These are phyloP conservation scores for Nerophis ophidion DNA, from an alignment of 2,113 vertebrate genomes.

Conservation along the genomic window DNA sequence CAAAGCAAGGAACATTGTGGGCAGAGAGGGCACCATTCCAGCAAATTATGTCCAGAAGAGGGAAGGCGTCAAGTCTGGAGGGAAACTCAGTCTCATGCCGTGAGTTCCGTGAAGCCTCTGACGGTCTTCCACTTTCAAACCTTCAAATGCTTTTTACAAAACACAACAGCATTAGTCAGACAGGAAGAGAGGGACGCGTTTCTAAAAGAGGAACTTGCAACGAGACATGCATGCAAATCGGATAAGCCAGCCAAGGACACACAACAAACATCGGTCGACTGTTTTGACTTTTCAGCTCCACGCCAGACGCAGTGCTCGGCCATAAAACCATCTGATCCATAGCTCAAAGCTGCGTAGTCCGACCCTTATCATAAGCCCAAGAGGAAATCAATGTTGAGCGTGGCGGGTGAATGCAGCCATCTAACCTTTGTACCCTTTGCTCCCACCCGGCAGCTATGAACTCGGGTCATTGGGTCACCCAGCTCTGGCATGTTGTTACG, in stretches of 20 bases:
- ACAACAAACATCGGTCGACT: neutral
- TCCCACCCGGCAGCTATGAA: neutral
- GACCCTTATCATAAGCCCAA: too few species aligned
- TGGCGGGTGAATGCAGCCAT: too few species aligned
- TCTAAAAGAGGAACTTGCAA: constrained; percentile 36
- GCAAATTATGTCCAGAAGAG: constrained; percentile 98
- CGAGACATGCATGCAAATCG: constrained; percentile 43
- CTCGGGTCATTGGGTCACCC: constrained; percentile 19
- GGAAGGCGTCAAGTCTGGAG: constrained; percentile 92
- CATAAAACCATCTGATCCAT: neutral
- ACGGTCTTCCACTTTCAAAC: too few species aligned
- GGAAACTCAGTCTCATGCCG: constrained; percentile 98
- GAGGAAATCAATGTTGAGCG: too few species aligned
- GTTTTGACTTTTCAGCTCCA: constrained; percentile 1
- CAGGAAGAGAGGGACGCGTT: constrained; percentile 28
- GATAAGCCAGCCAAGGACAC: constrained; percentile 14
- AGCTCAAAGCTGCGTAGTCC: neutral
- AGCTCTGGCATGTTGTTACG: constrained; percentile 4
- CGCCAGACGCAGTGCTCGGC: neutral
- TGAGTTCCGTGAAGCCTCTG: constrained; percentile 72
- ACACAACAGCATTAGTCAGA: neutral
- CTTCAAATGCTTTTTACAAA: too few species aligned
- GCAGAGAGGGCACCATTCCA: constrained; percentile 92
- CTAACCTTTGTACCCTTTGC: neutral
- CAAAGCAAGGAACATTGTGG: constrained; percentile 92